A percentile compares a stretch with the other conserved stretches of the same genome.
Evolutionary conservation across 1,140 invertebrate genomes (phyloP).

Genomic region (Polyergus mexicanus): DNA sequence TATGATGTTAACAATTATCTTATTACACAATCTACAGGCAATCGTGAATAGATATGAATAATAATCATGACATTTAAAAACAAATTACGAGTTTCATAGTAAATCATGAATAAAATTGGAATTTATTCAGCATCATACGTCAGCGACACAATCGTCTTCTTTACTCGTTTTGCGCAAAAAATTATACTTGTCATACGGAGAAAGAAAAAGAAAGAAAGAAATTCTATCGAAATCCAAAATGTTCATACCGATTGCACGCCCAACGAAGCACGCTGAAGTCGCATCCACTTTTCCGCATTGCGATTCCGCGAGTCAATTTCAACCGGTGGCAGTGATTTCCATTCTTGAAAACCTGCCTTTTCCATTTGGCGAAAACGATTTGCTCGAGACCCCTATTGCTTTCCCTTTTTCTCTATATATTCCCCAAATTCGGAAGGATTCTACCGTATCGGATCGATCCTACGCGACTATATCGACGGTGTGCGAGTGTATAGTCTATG

Average conservation of each 20-base stretch:
- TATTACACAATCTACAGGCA: neutral
- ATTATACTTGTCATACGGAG: slow-evolving; percentile 38
- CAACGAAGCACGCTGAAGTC: slow-evolving; percentile 9
- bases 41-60: neutral
- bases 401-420: slow-evolving; percentile 39
- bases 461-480: slow-evolving; percentile 36
- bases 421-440: slow-evolving; percentile 57
- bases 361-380: slow-evolving; percentile 68
- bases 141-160: neutral
- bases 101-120: neutral
- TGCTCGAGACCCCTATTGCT: slow-evolving; percentile 35
- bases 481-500: slow-evolving; percentile 17
- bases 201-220: neutral
- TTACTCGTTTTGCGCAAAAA: neutral
- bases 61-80: neutral
- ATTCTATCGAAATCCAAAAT: slow-evolving; percentile 30
- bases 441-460: slow-evolving; percentile 33
- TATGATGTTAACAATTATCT: neutral
- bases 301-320: slow-evolving; percentile 72
- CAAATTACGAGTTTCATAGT: neutral
- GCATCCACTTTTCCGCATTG: slow-evolving; percentile 55
- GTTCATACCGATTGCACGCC: slow-evolving; percentile 40
- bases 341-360: slow-evolving; percentile 67
- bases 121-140: slow-evolving; percentile 23
- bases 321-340: slow-evolving; percentile 52